Percentiles rank a stretch among this genome's conserved stretches.
phyloP scores from a whole-genome alignment of 2,888 invertebrate genomes.

The Allophyes oxyacanthae region DNA sequence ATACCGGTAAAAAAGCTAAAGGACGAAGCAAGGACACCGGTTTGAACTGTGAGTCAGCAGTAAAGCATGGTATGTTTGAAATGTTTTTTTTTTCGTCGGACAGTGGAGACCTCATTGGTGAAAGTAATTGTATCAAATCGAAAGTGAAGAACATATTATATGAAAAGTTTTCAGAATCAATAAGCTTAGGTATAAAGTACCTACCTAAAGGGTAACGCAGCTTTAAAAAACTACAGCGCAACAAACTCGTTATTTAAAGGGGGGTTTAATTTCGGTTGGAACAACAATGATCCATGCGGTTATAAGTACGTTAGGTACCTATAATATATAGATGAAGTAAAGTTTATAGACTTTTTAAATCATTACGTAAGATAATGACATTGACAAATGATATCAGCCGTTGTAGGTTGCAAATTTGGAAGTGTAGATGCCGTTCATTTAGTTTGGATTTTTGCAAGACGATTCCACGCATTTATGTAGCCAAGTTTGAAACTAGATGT shows the following conservation, averaged over 20 bases:
- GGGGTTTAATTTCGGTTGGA: too few species aligned
- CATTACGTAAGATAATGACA: constrained; percentile 18
- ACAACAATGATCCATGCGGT: too few species aligned
- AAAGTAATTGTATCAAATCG: too few species aligned
- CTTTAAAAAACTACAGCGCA: too few species aligned
- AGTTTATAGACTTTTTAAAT: background rate
- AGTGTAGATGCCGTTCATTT: constrained; percentile 7
- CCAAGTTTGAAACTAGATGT: constrained; percentile 15
- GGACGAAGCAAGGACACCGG: constrained; percentile 73
- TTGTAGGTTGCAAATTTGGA: constrained; percentile 42
- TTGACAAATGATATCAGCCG: constrained; percentile 29
- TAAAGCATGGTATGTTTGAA: constrained; percentile 18
- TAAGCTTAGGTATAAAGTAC: too few species aligned
- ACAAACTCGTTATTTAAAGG: too few species aligned
- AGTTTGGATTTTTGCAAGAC: constrained; percentile 33
- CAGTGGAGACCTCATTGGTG: background rate
- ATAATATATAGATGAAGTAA: too few species aligned
- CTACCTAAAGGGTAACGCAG: too few species aligned
- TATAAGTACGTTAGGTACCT: too few species aligned
- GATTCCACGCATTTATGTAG: constrained; percentile 14
- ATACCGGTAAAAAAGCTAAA: constrained; percentile 61
- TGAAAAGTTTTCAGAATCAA: too few species aligned
- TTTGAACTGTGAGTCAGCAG: constrained; percentile 61
- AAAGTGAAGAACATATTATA: too few species aligned
- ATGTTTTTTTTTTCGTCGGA: constrained; percentile 13